Base-by-base conservation (phyloP, 2,888 invertebrate species). In the Micoletzkya japonica region DNA sequence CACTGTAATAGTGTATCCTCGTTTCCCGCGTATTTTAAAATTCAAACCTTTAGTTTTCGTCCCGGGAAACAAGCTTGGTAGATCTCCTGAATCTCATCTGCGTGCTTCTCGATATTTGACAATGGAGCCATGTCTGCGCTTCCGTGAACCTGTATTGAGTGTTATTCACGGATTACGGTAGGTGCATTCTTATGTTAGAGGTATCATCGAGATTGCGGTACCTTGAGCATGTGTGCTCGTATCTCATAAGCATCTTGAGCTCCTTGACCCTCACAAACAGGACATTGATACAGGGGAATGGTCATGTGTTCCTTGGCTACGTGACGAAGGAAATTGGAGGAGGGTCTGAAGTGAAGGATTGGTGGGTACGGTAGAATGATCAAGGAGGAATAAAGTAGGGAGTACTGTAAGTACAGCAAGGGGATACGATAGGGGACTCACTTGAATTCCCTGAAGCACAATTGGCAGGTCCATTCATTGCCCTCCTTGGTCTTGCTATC, bases 301-400 rank as follows among this genome's bases (percentile, higher is more conserved):
- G 72, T 82, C 83, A 78, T 80, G 78, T 70, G 85, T 64, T 77
- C 79, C 66, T 76, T 79, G 70, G 79, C 79, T 49, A 79, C 79
- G 70, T 79, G 79, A 10, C 77, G 71, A 39, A 79, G 72, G 70
- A 79, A 79, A 57, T 79, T 79, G 2, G 77, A 76, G 4, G 72
- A 70, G 17, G 79, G 77, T 67, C 77, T 79, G 72, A 79, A 72
- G 30, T 39, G 36, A 24, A 28, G 34, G 10, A 17, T 6, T 2
- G 20, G 30, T 24, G 59, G 30, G 24, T 1, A 44, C 44, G 44
- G 44, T 44, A 44, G 44, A 44, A 14, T n/a, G n/a, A n/a, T n/a
- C n/a, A n/a, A 44, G 20, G 44, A 44, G 44, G 20, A 44, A 44
- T 20, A 44, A 20, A 20, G 20, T 14, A 44, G 14, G 44, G 44